phyloP scores from a whole-genome alignment of 1,140 invertebrate genomes.

The Euwallacea fornicatus region DNA sequence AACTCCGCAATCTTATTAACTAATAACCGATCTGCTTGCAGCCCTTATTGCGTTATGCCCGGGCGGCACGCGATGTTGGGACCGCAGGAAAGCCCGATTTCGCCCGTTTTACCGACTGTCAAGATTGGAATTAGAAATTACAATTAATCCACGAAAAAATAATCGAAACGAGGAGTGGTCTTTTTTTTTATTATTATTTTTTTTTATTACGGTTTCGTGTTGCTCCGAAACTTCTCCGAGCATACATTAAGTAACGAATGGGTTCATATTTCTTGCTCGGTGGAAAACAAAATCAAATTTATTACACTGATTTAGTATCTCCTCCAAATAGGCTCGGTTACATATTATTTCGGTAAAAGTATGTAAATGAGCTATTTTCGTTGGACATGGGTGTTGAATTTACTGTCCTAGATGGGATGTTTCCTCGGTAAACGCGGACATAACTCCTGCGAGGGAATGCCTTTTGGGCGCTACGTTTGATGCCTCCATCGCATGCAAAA shows the following conservation, averaged over 20 bases:
- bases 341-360: slow-evolving; percentile 30
- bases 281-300: slow-evolving; percentile 32
- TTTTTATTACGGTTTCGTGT: slow-evolving; percentile 34
- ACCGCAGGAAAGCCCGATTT: slow-evolving; percentile 16
- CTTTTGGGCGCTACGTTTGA: too few species aligned
- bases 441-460: too few species aligned
- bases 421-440: too few species aligned
- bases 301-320: slow-evolving; percentile 36
- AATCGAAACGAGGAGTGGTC: slow-evolving; percentile 27
- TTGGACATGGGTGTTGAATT: slow-evolving; percentile 20
- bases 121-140: slow-evolving; percentile 32
- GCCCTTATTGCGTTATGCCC: slow-evolving; percentile 5
- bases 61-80: neutral
- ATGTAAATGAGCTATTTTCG: slow-evolving; percentile 33
- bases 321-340: slow-evolving; percentile 32
- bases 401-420: neutral
- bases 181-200: too few species aligned
- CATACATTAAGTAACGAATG: slow-evolving; percentile 26
- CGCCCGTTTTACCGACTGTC: slow-evolving; percentile 27
- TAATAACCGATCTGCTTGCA: slow-evolving; percentile 15
- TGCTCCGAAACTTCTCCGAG: slow-evolving; percentile 9
- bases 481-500: too few species aligned
- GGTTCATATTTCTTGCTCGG: slow-evolving; percentile 34
- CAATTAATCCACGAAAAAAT: slow-evolving; percentile 27
- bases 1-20: slow-evolving; percentile 21